Percentiles rank a stretch among this genome's conserved stretches.
Conservation (phyloP, 1,140 invertebrate species). For the Araneus ventricosus region DNA sequence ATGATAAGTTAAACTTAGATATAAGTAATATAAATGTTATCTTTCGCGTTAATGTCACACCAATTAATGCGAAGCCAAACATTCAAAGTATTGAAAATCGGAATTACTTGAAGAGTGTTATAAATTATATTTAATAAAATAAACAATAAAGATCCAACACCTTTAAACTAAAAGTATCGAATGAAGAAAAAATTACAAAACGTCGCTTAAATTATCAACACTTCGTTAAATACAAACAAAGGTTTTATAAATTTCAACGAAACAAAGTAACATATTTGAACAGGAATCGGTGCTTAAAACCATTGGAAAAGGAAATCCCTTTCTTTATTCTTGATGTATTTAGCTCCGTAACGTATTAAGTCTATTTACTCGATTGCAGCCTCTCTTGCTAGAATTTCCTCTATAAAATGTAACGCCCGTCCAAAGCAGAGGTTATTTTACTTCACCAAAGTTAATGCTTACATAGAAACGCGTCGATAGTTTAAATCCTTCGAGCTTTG, state of each 20-base stretch:
- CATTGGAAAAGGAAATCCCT: background rate
- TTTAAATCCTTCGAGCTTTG: constrained; percentile 48
- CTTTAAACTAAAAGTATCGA: no score
- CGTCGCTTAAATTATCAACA: no score
- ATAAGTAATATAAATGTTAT: no score
- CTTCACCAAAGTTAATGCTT: constrained; percentile 35
- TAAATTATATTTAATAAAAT: no score
- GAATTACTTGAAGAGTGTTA: no score
- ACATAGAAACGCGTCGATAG: constrained; percentile 34
- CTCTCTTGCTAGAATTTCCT: background rate
- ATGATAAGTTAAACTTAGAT: no score
- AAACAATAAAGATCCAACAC: no score
- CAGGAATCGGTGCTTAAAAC: background rate
- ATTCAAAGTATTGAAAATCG: no score
- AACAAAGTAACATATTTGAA: background rate
- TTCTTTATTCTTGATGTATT: background rate
- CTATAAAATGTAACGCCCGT: background rate
- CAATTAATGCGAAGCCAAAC: no score
- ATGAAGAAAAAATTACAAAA: no score
- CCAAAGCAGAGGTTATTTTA: background rate
- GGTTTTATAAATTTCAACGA: background rate
- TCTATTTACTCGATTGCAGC: background rate
- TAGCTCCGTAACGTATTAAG: background rate
- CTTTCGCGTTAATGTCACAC: no score
- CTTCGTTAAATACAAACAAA: background rate